Evolutionary conservation across 2,888 invertebrate genomes (phyloP), one percentile per base, ranked within the genome.

Genomic region (Luperina testacea): DNA sequence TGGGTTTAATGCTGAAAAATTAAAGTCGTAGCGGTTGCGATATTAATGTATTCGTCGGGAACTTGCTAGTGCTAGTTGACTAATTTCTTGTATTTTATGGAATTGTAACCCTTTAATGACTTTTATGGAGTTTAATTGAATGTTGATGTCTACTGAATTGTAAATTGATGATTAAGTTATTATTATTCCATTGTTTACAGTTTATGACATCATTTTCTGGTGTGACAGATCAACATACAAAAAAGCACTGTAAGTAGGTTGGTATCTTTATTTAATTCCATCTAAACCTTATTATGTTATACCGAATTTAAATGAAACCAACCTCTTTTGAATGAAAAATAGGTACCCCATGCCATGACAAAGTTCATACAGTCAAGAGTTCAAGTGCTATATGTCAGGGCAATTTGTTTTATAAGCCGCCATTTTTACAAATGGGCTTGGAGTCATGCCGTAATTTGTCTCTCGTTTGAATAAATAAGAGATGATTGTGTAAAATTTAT

Each of bases 1-100:
- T 78, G 84, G 85, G 84, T 88, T 91, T 92, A 92, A 92, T 91
- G 88, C 90, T 92, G 91, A 92, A 92, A 93, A 93, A 92, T 93
- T 90, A 87, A 89, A 90, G 90, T 90, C 70, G 87, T 86, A 87
- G 89, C 84, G 87, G 87, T 88, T 87, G 89, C 82, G 82, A 89
- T 92, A 92, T 89, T 91, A 91, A 92, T 92, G 90, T 86, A 91
- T 92, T 89, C 85, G 87, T 85, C 83, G 84, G 78, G 70, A 84
- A 86, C 81, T 82, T 81, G 77, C 79, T 81, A 78, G 72, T 75
- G 77, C 78, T 82, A 78, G 70, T 75, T 87, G 78, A 85, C 83
- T 88, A 88, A 88, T 89, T 70, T 72, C 32, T 68, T 67, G 68
- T 83, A 65, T 75, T 75, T 74, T 72, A 80, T 57, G 61, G 42